Evolutionary conservation across 37 sponge, comb jelly and placozoan genomes (phyloP).

Genomic region (Lycopodina hypogea): DNA sequence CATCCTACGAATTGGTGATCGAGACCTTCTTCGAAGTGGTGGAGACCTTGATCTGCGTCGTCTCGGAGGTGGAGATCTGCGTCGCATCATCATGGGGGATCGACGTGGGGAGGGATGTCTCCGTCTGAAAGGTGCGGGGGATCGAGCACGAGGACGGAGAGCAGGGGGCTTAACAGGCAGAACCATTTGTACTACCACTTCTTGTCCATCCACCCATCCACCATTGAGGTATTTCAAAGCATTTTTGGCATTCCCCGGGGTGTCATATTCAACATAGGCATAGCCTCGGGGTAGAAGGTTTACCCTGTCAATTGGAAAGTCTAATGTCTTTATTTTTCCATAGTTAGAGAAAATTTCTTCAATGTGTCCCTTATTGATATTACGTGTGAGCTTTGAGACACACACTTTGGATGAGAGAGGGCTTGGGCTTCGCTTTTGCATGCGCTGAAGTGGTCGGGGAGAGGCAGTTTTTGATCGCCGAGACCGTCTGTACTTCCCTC

Average conservation of each 20-base stretch:
- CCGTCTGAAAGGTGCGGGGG: slow-evolving; percentile 11
- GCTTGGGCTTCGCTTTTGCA: slow-evolving; percentile 31
- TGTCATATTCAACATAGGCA: slow-evolving; percentile 81
- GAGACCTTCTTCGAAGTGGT: neutral
- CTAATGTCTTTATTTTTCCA: slow-evolving; percentile 64
- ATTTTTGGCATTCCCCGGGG: slow-evolving; percentile 42
- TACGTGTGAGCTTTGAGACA: slow-evolving; percentile 69
- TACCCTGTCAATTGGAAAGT: slow-evolving; percentile 71
- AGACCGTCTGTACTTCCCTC: slow-evolving; percentile 16
- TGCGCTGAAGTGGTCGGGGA: slow-evolving; percentile 23
- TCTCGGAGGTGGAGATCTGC: neutral
- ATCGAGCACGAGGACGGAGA: slow-evolving; percentile 24
- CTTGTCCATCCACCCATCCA: slow-evolving; percentile 80
- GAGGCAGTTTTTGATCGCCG: slow-evolving; percentile 33
- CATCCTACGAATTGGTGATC: slow-evolving; percentile 16
- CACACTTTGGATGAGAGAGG: slow-evolving; percentile 67
- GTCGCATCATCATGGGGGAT: neutral
- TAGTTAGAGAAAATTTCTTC: slow-evolving; percentile 80
- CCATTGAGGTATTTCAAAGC: slow-evolving; percentile 81
- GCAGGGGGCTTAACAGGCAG: slow-evolving; percentile 49
- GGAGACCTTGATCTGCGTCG: neutral
- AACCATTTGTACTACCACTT: slow-evolving; percentile 60
- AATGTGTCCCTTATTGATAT: slow-evolving; percentile 75
- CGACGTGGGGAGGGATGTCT: slow-evolving; percentile 12
- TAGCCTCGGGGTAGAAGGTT: slow-evolving; percentile 66